Base-by-base conservation (phyloP, 2,113 vertebrate species). In the Zosterops pallidus region DNA sequence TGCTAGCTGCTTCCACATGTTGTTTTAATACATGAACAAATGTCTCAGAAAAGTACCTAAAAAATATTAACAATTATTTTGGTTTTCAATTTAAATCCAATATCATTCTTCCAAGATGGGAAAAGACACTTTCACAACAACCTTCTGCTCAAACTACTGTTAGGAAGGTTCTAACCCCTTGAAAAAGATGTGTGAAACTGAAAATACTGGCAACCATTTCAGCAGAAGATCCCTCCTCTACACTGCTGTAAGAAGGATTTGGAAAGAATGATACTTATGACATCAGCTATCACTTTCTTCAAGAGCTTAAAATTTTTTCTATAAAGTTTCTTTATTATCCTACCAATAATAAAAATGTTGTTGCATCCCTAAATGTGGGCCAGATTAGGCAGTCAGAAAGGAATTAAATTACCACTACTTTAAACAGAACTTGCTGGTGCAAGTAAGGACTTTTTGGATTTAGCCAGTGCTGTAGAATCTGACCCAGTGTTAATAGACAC, bases 201-300 rank as follows among this genome's bases (percentile, higher is more conserved):
- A 64, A 82, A 89, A 92, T 59, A 62, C 46, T 42, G 33, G 26
- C 53, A 93, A 59, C 9, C 2, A 18, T 67, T 86, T 87, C 77
- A 91, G 53, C 44, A 70, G 53, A 71, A 79, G 59, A 49, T 28
- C 37, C 24, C 8, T 4, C 68, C 21, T 89, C 24, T 68, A 49
- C 5, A 29, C 6, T 55, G 35, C 46, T 90, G 11, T 57, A 92
- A 83, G 55, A 46, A 92, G 49, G 20, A 75, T 31, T 63, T 86
- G 77, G 72, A 95, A 86, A 89, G 41, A 92, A 86, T 83, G 5
- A 83, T 82, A 42, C 12, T 42, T 65, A 69, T 13, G 19, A 91
- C 56, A 86, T 86, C 70, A 86, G n/a, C 49, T 92, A 65, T 83
- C 83, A 67, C 44, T 94, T 95, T 95, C 60, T 88, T 81, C 55